Evolutionary conservation across 2,113 vertebrate genomes (phyloP).

Genomic region (Desmodus rotundus): DNA sequence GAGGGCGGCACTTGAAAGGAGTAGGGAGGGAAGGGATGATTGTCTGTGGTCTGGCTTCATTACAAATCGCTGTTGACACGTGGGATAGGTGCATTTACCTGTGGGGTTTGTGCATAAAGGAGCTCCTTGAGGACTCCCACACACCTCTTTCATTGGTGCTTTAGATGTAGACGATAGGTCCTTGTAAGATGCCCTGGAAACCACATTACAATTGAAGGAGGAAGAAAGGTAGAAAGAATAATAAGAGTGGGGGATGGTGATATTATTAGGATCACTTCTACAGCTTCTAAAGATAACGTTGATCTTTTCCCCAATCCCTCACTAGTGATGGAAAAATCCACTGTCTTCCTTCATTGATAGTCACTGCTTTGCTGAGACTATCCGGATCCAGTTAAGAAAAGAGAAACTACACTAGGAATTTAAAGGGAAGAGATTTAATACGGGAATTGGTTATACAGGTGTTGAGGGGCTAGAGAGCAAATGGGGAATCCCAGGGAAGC

Average conservation of each 20-base stretch:
- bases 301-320: slow-evolving; percentile 29
- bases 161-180: not conserved
- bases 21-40: not conserved
- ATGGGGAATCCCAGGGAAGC: not conserved
- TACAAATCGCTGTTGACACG: not conserved
- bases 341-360: slow-evolving; percentile 6
- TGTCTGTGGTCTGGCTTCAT: not conserved
- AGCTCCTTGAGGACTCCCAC: not conserved
- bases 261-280: slow-evolving; percentile 39
- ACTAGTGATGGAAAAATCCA: slow-evolving; percentile 27
- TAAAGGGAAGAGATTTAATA: not conserved
- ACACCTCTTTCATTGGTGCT: not conserved
- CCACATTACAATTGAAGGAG: slow-evolving; percentile 22
- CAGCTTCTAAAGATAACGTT: slow-evolving; percentile 34
- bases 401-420: not conserved
- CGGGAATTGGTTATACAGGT: not conserved
- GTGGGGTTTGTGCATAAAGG: not conserved
- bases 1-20: not conserved
- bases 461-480: not conserved
- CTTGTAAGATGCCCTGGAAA: not conserved
- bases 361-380: not conserved
- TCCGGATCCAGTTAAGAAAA: slow-evolving; percentile 29
- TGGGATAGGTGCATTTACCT: not conserved
- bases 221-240: slow-evolving; percentile 32
- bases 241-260: not conserved